phyloP scores from a whole-genome alignment of 2,888 invertebrate genomes.

The Erebia aethiops region DNA sequence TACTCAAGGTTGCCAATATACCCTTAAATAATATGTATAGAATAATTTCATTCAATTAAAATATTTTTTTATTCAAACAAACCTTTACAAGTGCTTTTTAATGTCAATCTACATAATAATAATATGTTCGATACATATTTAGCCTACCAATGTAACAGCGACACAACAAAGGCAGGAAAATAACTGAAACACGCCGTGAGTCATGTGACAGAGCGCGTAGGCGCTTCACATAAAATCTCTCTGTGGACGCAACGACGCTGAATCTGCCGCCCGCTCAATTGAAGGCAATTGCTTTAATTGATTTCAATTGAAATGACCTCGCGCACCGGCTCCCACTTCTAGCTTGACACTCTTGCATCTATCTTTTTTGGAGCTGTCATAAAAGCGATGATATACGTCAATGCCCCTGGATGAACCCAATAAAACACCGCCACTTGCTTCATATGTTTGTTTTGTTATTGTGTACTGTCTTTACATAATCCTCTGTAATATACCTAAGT shows the following conservation, averaged over 20 bases:
- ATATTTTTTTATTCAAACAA: too few relatives aligned
- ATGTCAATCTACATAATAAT: too few relatives aligned
- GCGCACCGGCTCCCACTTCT: constrained; percentile 77
- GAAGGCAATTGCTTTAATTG: constrained; percentile 81
- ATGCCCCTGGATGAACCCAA: constrained; percentile 58
- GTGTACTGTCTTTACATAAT: constrained; percentile 29
- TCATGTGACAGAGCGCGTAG: constrained; percentile 75
- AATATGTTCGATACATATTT: not conserved
- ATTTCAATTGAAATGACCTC: constrained; percentile 82
- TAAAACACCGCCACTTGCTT: constrained; percentile 39
- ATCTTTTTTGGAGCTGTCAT: constrained; percentile 81
- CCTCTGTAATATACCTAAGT: constrained; percentile 8
- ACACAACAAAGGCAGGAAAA: constrained; percentile 19
- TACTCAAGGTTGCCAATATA: too few relatives aligned
- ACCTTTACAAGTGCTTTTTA: too few relatives aligned
- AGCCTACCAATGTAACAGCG: constrained; percentile 6
- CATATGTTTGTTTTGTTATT: constrained; percentile 19
- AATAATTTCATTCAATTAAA: too few relatives aligned
- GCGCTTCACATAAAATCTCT: constrained; percentile 81
- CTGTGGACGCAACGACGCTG: constrained; percentile 75
- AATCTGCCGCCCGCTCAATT: constrained; percentile 82
- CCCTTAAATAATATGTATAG: too few relatives aligned
- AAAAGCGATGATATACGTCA: constrained; percentile 73
- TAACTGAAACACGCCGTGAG: constrained; percentile 53
- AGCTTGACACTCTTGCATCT: constrained; percentile 81